Base-by-base conservation (phyloP, 2,797 vertebrate genomes). In the Sebastiscus albofasciatus region DNA sequence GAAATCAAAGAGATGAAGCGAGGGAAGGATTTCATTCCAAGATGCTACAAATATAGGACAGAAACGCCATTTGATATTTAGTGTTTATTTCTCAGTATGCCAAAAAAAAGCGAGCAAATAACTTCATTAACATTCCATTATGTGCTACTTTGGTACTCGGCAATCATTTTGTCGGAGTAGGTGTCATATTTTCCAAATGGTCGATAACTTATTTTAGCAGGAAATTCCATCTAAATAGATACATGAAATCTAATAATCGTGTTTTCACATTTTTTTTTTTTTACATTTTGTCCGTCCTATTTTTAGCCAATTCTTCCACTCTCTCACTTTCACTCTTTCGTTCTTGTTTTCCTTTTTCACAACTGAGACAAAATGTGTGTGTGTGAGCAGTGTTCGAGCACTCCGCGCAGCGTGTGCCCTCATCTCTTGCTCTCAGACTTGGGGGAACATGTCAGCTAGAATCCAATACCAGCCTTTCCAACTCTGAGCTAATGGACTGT, bases 401-500 rank as follows among this genome's bases (percentile, higher is more conserved):
- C 93, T 94, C 90, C 85, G 88, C 88, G 79, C 90, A 90, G 91
- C 79, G 26, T 92, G 91, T 64, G 79, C 84, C 85, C 91, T 92
- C 91, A 87, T 92, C 87, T 89, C 88, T 83, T 87, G 82, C 91
- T 92, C 90, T 91, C 80, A 92, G 91, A 94, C 92, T 93, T 89
- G 81, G 89, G 90, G 73, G 91, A 91, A 91, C 91, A 91, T 93
- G 92, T 92, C 92, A 94, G 90, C 89, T 80, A 84, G 91, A 94
- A 94, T 92, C 91, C 92, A 94, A 92, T 91, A 94, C 87, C 85
- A 90, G 88, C 84, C 83, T 80, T 78, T 90, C 87, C 86, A 94
- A 92, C 90, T 93, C 92, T 87, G 89, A 93, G 89, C 90, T 91
- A 93, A 94, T 94, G 93, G 93, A 92, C 94, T 93, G 87, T 88